Percentiles rank a stretch among this genome's conserved stretches.
Evolutionary conservation across 2,797 vertebrate genomes (phyloP).

Genomic region (Dermochelys coriacea): DNA sequence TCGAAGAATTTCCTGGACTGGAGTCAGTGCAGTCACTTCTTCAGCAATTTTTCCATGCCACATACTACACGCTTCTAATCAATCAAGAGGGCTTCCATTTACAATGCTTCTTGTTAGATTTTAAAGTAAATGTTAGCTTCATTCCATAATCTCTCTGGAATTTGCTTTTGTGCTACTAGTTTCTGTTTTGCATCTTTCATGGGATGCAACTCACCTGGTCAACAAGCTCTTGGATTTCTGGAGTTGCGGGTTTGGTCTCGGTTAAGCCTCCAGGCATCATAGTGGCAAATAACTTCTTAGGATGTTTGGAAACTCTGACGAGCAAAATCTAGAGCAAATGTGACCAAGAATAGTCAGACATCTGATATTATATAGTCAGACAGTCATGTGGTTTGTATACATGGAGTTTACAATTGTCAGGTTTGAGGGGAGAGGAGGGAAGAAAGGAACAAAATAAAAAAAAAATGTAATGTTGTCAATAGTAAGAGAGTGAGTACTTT

Average conservation of each 20-base stretch:
- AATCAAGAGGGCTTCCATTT: neutral
- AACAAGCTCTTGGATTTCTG: slow-evolving; percentile 82
- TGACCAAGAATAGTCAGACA: neutral
- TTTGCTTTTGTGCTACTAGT: neutral
- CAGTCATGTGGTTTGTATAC: slow-evolving; percentile 41
- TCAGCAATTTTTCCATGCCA: neutral
- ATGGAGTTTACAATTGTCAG: slow-evolving; percentile 14
- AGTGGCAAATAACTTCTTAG: neutral
- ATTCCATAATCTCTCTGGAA: neutral
- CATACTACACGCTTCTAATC: neutral
- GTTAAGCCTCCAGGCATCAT: slow-evolving; percentile 77
- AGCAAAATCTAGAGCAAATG: neutral
- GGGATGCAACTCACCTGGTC: slow-evolving; percentile 75
- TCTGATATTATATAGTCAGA: neutral
- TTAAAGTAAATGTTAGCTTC: neutral
- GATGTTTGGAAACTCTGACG: neutral
- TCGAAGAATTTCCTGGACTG: neutral
- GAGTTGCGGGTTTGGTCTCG: slow-evolving; percentile 53
- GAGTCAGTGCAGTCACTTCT: neutral
- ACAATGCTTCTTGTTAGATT: neutral
- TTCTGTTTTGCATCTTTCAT: neutral
- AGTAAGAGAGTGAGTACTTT: neutral
- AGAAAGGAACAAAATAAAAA: rapidly evolving
- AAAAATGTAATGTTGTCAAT: neutral
- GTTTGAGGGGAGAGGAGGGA: rapidly evolving